Percentiles rank a stretch among this genome's conserved stretches.
These are phyloP conservation scores for Scopus umbretta DNA, from an alignment of 2,113 vertebrate genomes.

Conservation along the genomic window DNA sequence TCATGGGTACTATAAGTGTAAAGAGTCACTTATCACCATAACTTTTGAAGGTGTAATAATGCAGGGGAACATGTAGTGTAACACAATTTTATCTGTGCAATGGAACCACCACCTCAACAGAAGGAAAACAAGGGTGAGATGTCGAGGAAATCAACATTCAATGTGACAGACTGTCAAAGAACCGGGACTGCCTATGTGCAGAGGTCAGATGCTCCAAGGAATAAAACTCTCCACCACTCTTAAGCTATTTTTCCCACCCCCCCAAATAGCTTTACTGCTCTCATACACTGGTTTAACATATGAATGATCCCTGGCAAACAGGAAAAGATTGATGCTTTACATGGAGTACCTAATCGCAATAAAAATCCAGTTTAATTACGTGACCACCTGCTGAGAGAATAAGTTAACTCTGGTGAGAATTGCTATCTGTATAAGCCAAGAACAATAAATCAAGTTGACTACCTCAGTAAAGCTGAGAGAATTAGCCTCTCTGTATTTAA, in stretches of 20 bases:
- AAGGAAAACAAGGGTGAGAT: neutral
- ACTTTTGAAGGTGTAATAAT: neutral
- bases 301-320: neutral
- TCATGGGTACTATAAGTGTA: neutral
- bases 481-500: neutral
- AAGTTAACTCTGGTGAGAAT: neutral
- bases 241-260: neutral
- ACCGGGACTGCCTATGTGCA: neutral
- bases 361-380: slow-evolving; percentile 7
- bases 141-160: neutral
- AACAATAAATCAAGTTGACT: neutral
- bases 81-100: neutral
- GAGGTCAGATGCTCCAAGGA: neutral
- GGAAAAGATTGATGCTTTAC: neutral
- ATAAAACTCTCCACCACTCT: neutral
- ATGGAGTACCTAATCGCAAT: neutral
- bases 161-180: neutral
- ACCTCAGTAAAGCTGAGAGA: neutral
- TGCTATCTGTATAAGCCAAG: neutral
- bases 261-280: neutral
- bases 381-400: neutral
- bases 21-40: neutral
- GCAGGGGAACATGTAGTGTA: neutral
- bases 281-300: neutral
- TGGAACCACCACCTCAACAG: neutral